Evolutionary conservation across 2,113 vertebrate species (phyloP), one percentile per base, ranked within the genome.

Genomic region (Turdus rufiventris): DNA sequence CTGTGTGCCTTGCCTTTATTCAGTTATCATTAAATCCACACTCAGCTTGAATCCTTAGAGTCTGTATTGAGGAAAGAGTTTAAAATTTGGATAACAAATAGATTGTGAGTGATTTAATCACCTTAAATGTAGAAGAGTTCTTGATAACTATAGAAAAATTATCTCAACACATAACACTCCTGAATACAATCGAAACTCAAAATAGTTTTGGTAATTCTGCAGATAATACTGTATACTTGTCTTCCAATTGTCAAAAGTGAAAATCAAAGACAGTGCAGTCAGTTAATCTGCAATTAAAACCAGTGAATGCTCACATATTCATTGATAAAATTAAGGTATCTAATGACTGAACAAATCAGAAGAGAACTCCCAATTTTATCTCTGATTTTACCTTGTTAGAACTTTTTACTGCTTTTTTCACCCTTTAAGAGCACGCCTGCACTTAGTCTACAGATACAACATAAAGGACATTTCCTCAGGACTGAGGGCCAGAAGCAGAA

Each of bases 301-400:
- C 42, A 73, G 28, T 7, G 6, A 50, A 79, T 68, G 26, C 47
- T 66, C 54, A 71, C 14, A 74, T 63, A 67, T 63, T 85, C 56
- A 54, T 57, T 43, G 58, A 53, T 88, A 88, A 94, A 96, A 97
- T 96, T 78, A 95, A 97, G 88, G 91, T 88, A 94, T 96, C 86
- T 85, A 70, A 88, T 79, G 79, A 79, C 86, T 90, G 23, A 74
- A 80, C 29, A 91, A 70, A 94, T 95, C 88, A 95, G 78, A 93
- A 73, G 28, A 90, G 56, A 93, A 58, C 66, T 90, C 65, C 57
- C 43, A 74, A 74, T 95, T 94, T 96, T 92, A 88, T 95, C 40
- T 93, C 50, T 77, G 63, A 79, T 50, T 95, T 93, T 92, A 91
- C 66, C 85, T 94, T 88, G 72, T 95, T 91, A 90, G 58, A 33